phyloP scores from a whole-genome alignment of 2,113 vertebrate species.

The Leuciscus idus region DNA sequence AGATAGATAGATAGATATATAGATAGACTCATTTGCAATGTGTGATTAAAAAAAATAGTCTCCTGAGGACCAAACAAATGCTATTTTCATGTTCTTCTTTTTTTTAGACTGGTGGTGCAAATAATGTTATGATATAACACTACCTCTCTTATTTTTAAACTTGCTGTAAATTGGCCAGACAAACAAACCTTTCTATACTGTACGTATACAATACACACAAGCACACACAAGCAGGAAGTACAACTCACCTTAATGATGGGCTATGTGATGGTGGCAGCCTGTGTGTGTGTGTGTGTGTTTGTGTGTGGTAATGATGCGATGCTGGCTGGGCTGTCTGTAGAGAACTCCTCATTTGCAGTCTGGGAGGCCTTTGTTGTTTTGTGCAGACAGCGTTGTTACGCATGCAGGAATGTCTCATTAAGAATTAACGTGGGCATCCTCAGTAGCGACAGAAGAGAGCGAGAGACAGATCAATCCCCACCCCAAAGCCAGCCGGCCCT shows the following conservation, averaged over 20 bases:
- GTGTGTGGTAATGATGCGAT: slow-evolving; percentile 64
- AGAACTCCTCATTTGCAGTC: slow-evolving; percentile 63
- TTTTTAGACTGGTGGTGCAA: not conserved
- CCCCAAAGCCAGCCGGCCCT: slow-evolving; percentile 41
- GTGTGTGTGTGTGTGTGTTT: slow-evolving; percentile 57
- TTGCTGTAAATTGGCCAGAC: not conserved
- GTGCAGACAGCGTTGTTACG: slow-evolving; percentile 75
- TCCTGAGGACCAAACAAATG: not conserved
- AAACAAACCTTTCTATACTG: not conserved
- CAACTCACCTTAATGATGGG: slow-evolving; percentile 62
- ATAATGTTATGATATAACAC: not conserved
- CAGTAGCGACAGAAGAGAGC: slow-evolving; percentile 71
- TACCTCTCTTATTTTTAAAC: not conserved
- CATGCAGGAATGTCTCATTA: slow-evolving; percentile 83
- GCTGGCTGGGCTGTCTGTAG: slow-evolving; percentile 56
- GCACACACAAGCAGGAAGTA: slow-evolving; percentile 41
- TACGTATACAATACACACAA: slow-evolving; percentile 3
- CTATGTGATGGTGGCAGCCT: slow-evolving; percentile 47
- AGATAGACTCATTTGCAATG: not conserved
- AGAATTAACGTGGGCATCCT: slow-evolving; percentile 82
- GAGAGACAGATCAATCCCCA: slow-evolving; percentile 56
- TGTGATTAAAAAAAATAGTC: not conserved
- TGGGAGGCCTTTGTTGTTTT: slow-evolving; percentile 76
- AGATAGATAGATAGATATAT: too few relatives aligned
- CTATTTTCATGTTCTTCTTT: not conserved